Base-by-base conservation (phyloP, 2,888 invertebrate species). In the Caenorhabditis imperialis region DNA sequence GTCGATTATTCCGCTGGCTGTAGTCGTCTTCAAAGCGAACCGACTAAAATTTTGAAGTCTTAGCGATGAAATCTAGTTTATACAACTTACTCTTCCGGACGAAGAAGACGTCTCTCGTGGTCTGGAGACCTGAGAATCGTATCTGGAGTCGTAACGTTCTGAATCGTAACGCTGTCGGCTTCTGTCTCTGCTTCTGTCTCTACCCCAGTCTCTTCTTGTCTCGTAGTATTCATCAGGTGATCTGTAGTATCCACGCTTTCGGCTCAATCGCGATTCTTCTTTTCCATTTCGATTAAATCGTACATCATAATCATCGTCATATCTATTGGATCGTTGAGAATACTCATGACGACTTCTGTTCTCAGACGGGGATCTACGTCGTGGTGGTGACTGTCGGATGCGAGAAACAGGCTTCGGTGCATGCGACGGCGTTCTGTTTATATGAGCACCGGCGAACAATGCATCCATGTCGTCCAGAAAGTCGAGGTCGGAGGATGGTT, bases 1-100 rank as follows among this genome's bases (percentile, higher is more conserved):
- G 22, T 1, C 8, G 23, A 12, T 22, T 37, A 0, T 37, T 14
- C 20, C 33, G 40, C 10, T 51, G 16, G 22, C 44, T 33, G 8
- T 53, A 45, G n/a, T 45, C 62, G 6, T 63, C 62, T 37, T 55
- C 55, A n/a, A 65, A 55, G n/a, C 55, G 65, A n/a, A 63, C 54
- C 4, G 62, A 63, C 47, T 54, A 16, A 53, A 53, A 18, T n/a
- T n/a, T n/a, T n/a, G 35, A 5, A 44, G 10, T 20, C n/a, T 3
- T 25, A 20, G 22, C 4, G 7, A 47, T 30, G 23, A 10, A 27
- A 25, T 6, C 47, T n/a, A n/a, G n/a, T n/a, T n/a, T n/a, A n/a
- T n/a, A n/a, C 45, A 27, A 44, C 51, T 25, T 23, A 61, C 61
- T 40, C 65, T 55, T 42, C 65, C 65, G 25, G 65, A 65, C 2